These are phyloP conservation scores for Synergus japonicus DNA, from an alignment of 2,888 invertebrate genomes.

Conservation along the genomic window DNA sequence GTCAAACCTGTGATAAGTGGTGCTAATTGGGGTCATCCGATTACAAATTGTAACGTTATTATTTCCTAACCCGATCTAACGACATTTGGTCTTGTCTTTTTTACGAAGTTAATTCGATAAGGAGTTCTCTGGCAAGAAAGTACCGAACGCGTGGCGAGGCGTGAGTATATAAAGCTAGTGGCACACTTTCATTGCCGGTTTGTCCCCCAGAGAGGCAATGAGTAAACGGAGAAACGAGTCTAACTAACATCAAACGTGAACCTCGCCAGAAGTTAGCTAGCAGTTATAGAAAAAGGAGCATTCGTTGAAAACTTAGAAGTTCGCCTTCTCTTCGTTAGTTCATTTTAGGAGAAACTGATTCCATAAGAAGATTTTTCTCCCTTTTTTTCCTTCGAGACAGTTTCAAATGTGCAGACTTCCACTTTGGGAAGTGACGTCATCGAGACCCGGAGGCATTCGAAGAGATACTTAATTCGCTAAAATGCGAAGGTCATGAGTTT, in stretches of 20 bases:
- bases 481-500: conserved; percentile 51
- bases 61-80: neutral
- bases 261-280: neutral
- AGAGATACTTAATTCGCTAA: conserved; percentile 52
- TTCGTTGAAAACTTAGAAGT: neutral
- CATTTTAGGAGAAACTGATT: neutral
- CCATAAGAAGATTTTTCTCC: neutral
- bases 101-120: neutral
- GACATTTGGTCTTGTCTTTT: neutral
- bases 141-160: conserved; percentile 1
- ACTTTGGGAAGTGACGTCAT: conserved; percentile 49
- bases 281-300: neutral
- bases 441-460: conserved; percentile 33
- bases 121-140: neutral
- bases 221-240: neutral
- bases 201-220: neutral
- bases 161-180: neutral
- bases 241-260: neutral
- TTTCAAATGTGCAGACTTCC: neutral
- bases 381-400: neutral
- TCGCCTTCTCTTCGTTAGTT: neutral
- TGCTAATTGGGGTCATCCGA: conserved; percentile 8
- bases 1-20: neutral
- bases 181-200: neutral
- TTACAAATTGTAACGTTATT: neutral